Percentiles rank a stretch among this genome's conserved stretches.
These are phyloP conservation scores for Cephus runcator DNA, from an alignment of 2,888 invertebrate genomes.

Conservation along the genomic window DNA sequence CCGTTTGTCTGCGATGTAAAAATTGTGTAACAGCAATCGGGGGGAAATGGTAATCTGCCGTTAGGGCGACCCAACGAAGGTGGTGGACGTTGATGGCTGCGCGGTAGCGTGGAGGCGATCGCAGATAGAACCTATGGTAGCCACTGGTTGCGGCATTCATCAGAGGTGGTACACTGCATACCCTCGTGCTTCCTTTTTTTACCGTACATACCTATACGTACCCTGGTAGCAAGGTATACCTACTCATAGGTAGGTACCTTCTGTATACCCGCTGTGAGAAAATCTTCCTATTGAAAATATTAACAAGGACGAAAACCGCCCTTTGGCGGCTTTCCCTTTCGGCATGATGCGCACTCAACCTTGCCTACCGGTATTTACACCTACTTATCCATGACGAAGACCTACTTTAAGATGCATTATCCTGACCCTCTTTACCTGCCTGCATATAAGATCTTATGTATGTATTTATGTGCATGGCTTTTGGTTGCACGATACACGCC, in stretches of 20 bases:
- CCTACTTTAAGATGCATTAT: constrained; percentile 54
- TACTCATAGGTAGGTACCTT: background rate
- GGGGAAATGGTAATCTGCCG: no score
- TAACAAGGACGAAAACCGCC: constrained; percentile 55
- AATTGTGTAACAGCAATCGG: no score
- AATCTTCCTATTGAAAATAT: constrained; percentile 62
- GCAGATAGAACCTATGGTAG: constrained; percentile 36
- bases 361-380: constrained; percentile 46
- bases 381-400: constrained; percentile 38
- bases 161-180: constrained; percentile 55
- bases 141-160: constrained; percentile 60
- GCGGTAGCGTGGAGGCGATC: no score
- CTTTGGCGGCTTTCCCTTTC: constrained; percentile 51
- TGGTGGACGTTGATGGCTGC: no score
- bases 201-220: constrained; percentile 1
- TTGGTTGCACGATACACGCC: background rate
- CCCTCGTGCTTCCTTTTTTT: constrained; percentile 26
- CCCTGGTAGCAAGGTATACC: background rate
- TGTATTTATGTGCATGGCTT: background rate
- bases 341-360: constrained; percentile 29
- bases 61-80: no score
- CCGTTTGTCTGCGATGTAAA: no score
- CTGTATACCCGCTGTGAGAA: constrained; percentile 50
- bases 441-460: background rate
- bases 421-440: constrained; percentile 23